Evolutionary conservation across 2,113 vertebrate genomes (phyloP), one percentile per base, ranked within the genome.

Genomic region (Salminus brasiliensis): DNA sequence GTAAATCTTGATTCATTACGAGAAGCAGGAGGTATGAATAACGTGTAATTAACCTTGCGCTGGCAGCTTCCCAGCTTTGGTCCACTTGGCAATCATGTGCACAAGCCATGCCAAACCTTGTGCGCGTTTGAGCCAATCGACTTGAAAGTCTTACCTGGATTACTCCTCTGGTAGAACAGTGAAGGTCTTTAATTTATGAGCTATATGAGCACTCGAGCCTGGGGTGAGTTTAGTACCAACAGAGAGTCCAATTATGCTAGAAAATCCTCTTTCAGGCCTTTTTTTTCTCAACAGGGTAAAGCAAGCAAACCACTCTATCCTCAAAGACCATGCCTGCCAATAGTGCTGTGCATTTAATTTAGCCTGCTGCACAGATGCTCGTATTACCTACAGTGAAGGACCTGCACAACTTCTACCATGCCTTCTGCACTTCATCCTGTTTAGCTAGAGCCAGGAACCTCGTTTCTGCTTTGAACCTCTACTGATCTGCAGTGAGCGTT

Each of bases 1-100:
- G 30, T 73, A 30, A 55, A 65, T 52, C n/a, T 65, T 65, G 43
- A 71, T 55, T 76, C 25, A 70, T 30, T 53, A 43, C 7, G 15
- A 47, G 57, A 34, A 6, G 30, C 39, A 65, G 45, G 36, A 69
- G 79, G 65, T 76, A 76, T 62, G 67, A 62, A 70, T 68, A 60
- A 25, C 69, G 57, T 49, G 66, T 81, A 72, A 81, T 81, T 76
- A 81, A 81, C 73, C 67, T 72, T 43, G 25, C 66, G 9, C 55
- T 53, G 67, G 57, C 74, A 71, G 45, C 29, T 53, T 27, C 59
- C 80, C 74, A 81, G 74, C 67, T 76, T 71, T 49, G 45, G 66
- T 36, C 74, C 62, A 55, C 39, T 49, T 79, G 47, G 66, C 72
- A 74, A 47, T 53, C 45, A 10, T 32, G n/a, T 3, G 3, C 69